Base-by-base conservation (phyloP, 1,140 invertebrate species). In the Littorina saxatilis region DNA sequence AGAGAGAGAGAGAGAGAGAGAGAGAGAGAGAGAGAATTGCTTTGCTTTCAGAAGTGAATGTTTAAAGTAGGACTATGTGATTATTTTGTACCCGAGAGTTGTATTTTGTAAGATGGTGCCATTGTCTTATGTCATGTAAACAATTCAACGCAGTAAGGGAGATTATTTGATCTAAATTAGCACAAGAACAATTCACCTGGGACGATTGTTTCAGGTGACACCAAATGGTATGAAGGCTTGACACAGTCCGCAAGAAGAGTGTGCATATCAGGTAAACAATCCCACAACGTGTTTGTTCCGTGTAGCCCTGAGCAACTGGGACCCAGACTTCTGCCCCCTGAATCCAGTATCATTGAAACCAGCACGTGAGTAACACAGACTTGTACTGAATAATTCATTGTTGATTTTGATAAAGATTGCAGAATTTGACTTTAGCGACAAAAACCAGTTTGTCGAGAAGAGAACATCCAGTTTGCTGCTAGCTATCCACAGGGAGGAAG, bases 311-410 rank as follows among this genome's bases (percentile, higher is more conserved):
- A 76, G 47, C 17, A 76, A 13, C 20, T 76, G 23, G 35, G 29
- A n/a, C 47, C 52, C 5, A 55, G 74, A 37, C 50, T 37, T 37
- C n/a, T 76, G 50, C 74, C 74, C 20, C 15, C 29, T 13, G 29
- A 52, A 11, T 5, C 35, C 29, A 76, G 47, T n/a, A 39, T 76
- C 4, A 55, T 76, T 35, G 50, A 76, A 76, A 52, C 55, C 20
- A 13, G 29, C 1, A 29, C 3, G 74, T 76, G 35, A 58, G 74
- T 76, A 50, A 17, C n/a, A n/a, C n/a, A n/a, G n/a, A n/a, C n/a
- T n/a, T n/a, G n/a, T n/a, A n/a, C n/a, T n/a, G n/a, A n/a, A n/a
- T n/a, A n/a, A n/a, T n/a, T n/a, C n/a, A n/a, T n/a, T n/a, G n/a
- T n/a, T n/a, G n/a, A n/a, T n/a, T n/a, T n/a, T n/a, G n/a, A n/a